Percentiles rank a stretch among this genome's conserved stretches.
Conservation (phyloP, 1,140 invertebrate genomes). For the Brachionus rubens region DNA sequence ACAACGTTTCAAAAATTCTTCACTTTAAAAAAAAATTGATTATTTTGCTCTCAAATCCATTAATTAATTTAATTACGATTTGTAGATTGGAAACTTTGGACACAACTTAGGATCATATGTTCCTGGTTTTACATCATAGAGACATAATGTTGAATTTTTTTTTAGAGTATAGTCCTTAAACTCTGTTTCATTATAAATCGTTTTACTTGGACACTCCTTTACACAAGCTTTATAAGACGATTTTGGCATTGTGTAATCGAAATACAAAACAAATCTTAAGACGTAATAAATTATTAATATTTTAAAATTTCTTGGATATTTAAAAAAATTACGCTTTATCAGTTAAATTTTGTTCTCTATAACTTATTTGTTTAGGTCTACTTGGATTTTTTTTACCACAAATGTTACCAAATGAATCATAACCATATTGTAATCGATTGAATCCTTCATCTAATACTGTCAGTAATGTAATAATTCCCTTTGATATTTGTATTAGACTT, state of each 20-base stretch:
- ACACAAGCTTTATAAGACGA: slow-evolving; percentile 82
- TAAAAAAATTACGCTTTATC: slow-evolving; percentile 68
- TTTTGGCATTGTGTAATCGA: slow-evolving; percentile 73
- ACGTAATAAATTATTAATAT: slow-evolving; percentile 49
- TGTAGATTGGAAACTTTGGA: slow-evolving; percentile 52
- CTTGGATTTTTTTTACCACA: slow-evolving; percentile 76
- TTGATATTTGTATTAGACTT: slow-evolving; percentile 52
- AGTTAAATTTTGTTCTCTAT: slow-evolving; percentile 75
- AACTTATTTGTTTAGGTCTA: slow-evolving; percentile 69
- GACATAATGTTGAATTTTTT: slow-evolving; percentile 71
- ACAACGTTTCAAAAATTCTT: not conserved
- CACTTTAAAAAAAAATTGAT: not conserved
- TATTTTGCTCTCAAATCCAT: not conserved
- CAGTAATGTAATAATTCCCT: slow-evolving; percentile 70
- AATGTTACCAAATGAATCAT: slow-evolving; percentile 91
- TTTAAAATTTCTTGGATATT: not conserved
- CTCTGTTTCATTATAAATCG: slow-evolving; percentile 67
- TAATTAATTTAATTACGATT: slow-evolving; percentile 50
- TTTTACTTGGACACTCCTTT: slow-evolving; percentile 74
- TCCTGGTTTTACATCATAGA: slow-evolving; percentile 55
- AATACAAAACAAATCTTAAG: slow-evolving; percentile 73
- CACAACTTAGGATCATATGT: slow-evolving; percentile 53
- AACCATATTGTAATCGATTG: slow-evolving; percentile 79
- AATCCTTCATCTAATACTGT: slow-evolving; percentile 84
- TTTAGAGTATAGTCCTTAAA: slow-evolving; percentile 71